Base-by-base conservation (phyloP, 2,888 invertebrate genomes). In the Danaus chrysippus region DNA sequence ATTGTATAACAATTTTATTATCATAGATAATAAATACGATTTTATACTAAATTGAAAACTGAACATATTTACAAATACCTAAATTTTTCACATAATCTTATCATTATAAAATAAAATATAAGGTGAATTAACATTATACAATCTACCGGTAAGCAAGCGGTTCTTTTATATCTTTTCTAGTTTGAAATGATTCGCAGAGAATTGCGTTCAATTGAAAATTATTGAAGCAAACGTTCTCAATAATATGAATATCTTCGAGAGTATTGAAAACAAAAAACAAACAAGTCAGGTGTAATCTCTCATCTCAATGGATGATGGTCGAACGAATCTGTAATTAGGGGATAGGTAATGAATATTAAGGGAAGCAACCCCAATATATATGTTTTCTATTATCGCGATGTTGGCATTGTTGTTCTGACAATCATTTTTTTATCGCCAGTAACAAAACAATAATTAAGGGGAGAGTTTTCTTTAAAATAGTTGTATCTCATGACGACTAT, bases 311-410 rank as follows among this genome's bases (percentile, higher is more conserved):
- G 66, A 70, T 69, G 68, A 79, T 72, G 86, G 82, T 79, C 80
- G 84, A 86, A 76, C 76, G 78, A 71, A 76, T 71, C 73, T 71
- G 81, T 85, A 87, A 89, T 87, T 89, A 87, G 84, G 87, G 85
- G 86, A 79, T 84, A 77, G 76, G 71, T 89, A 88, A 89, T 88
- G 84, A 87, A 86, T 85, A 88, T 88, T 86, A 83, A 84, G 88
- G 89, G 81, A 75, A 71, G 76, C 78, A 77, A 76, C 86, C 86
- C 86, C 77, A 81, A 81, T 63, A 56, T 23, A 68, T 61, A 64
- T 34, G 23, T 34, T 5, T 43, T 63, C 70, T 71, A 72, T 75
- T 72, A 71, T 68, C 69, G 72, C 70, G 74, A 77, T 76, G 76
- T 78, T 71, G 72, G 76, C 73, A 78, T 78, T 82, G 81, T 82